These are phyloP conservation scores for Chesias legatella DNA, from an alignment of 2,888 invertebrate species.

Conservation along the genomic window DNA sequence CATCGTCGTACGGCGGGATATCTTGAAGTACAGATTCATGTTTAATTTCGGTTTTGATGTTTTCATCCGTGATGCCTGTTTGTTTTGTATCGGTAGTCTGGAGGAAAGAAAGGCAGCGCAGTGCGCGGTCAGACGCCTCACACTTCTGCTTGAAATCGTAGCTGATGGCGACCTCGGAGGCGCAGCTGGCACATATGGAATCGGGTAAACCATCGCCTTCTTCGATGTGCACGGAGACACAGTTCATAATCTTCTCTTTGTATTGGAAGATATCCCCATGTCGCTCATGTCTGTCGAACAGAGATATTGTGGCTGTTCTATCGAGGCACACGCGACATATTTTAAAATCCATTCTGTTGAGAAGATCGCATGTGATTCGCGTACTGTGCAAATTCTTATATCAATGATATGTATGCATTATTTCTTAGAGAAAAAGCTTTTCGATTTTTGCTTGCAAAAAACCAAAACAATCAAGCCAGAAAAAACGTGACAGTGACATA, in stretches of 20 bases:
- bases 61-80: background rate
- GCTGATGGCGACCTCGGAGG: constrained; percentile 46
- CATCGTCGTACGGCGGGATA: background rate
- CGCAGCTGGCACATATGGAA: constrained; percentile 55
- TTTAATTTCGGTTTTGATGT: constrained; percentile 34
- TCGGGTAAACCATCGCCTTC: constrained; percentile 62
- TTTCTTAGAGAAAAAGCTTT: too few relatives aligned
- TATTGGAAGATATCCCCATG: constrained; percentile 48
- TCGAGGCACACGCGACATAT: constrained; percentile 64
- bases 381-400: too few relatives aligned
- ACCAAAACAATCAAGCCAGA: too few relatives aligned
- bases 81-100: constrained; percentile 10
- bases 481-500: too few relatives aligned
- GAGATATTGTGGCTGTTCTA: constrained; percentile 49
- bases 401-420: too few relatives aligned
- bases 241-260: constrained; percentile 55
- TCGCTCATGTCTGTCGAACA: constrained; percentile 52
- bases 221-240: constrained; percentile 49
- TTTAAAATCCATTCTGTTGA: constrained; percentile 31
- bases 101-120: constrained; percentile 43
- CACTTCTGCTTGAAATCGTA: constrained; percentile 49
- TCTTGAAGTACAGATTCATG: constrained; percentile 26
- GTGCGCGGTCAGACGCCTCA: constrained; percentile 20
- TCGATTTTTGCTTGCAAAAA: too few relatives aligned
- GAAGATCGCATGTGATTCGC: background rate